A percentile compares a stretch with the other conserved stretches of the same genome.
Conservation (phyloP, 1,140 invertebrate species). For the Hirudo medicinalis region DNA sequence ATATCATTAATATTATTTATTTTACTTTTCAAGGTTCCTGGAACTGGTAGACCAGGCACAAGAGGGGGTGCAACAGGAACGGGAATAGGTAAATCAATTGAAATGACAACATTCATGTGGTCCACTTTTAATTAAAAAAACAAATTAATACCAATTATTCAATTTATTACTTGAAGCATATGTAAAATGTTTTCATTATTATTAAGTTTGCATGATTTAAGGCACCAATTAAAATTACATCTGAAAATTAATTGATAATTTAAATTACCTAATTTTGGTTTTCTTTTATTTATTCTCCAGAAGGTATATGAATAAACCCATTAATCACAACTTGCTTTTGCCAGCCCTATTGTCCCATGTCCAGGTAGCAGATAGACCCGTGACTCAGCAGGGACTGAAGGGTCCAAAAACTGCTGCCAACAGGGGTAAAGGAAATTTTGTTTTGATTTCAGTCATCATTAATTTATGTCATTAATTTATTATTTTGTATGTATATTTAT, state of each 20-base stretch:
- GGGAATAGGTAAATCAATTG: constrained; percentile 29
- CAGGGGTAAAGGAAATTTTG: constrained; percentile 38
- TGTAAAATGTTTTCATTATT: neutral
- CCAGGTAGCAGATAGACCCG: constrained; percentile 55
- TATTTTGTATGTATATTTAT: too few species aligned
- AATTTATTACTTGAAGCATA: neutral
- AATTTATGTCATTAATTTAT: too few species aligned
- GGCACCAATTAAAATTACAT: too few species aligned
- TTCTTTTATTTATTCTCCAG: neutral
- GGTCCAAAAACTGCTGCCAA: constrained; percentile 52
- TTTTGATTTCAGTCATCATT: too few species aligned
- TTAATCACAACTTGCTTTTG: constrained; percentile 7
- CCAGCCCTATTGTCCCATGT: constrained; percentile 36
- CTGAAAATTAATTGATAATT: neutral
- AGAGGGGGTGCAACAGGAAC: constrained; percentile 29
- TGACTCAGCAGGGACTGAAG: constrained; percentile 67
- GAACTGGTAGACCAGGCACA: constrained; percentile 33
- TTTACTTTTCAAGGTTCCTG: constrained; percentile 29
- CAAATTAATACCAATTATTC: neutral
- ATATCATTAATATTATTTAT: neutral
- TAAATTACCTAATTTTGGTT: neutral
- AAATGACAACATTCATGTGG: neutral
- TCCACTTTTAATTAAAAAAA: neutral
- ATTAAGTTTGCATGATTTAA: neutral
- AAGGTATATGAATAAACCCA: neutral